Percentiles rank a stretch among this genome's conserved stretches.
Evolutionary conservation across 2,888 invertebrate genomes (phyloP).

Genomic region (Malachius bipustulatus): DNA sequence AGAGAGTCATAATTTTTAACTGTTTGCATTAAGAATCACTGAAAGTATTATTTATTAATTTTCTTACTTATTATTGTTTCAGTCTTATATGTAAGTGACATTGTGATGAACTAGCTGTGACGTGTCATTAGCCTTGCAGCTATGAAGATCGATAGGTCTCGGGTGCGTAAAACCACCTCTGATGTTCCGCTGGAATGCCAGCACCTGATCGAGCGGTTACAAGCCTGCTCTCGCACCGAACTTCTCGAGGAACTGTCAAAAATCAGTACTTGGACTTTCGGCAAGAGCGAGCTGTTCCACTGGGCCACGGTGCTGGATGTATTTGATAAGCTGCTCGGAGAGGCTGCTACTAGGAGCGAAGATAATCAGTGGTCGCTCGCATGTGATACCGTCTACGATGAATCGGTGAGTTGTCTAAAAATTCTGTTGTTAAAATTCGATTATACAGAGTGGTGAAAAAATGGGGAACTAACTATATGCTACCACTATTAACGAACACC

Average conservation of each 20-base stretch:
- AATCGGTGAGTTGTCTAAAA: slow-evolving; percentile 40
- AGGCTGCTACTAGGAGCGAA: slow-evolving; percentile 50
- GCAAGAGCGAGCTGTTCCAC: slow-evolving; percentile 76
- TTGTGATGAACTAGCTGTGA: too few species aligned
- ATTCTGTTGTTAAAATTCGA: neutral
- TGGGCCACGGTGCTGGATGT: slow-evolving; percentile 76
- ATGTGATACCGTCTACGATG: slow-evolving; percentile 56
- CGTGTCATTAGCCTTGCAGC: neutral
- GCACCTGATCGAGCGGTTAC: slow-evolving; percentile 59
- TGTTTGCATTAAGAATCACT: too few species aligned
- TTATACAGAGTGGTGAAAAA: too few species aligned
- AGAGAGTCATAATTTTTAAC: too few species aligned
- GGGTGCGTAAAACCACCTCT: slow-evolving; percentile 71
- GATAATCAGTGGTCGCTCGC: slow-evolving; percentile 58
- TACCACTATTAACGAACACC: too few species aligned
- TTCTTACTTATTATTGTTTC: too few species aligned
- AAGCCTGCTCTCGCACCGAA: slow-evolving; percentile 51
- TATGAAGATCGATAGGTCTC: slow-evolving; percentile 76
- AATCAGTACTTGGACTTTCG: slow-evolving; percentile 73
- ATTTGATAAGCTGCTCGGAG: slow-evolving; percentile 61
- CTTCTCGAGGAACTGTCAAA: slow-evolving; percentile 55
- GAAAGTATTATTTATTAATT: too few species aligned
- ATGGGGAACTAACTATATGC: too few species aligned
- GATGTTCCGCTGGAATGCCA: slow-evolving; percentile 72
- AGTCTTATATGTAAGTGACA: too few species aligned